Percentiles rank a stretch among this genome's conserved stretches.
Conservation (phyloP, 2,888 invertebrate genomes). For the Perizoma affinitatum region DNA sequence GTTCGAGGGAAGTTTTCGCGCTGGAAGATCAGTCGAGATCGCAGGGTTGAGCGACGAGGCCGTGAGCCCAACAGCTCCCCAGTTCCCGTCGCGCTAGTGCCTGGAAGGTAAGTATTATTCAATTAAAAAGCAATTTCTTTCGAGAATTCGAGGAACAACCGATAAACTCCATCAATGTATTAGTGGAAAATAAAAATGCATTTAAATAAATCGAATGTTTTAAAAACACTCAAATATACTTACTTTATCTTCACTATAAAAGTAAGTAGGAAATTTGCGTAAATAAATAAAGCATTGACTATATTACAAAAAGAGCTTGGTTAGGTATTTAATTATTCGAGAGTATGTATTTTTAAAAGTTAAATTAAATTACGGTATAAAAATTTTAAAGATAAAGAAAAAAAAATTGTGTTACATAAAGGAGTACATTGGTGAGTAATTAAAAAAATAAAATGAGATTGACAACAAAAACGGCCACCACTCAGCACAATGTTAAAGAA, state of each 20-base stretch:
- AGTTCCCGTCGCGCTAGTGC: slow-evolving; percentile 58
- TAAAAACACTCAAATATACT: slow-evolving; percentile 14
- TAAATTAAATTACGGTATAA: neutral
- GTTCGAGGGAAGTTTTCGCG: slow-evolving; percentile 80
- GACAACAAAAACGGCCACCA: no score
- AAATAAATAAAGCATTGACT: slow-evolving; percentile 19
- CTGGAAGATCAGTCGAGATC: slow-evolving; percentile 77
- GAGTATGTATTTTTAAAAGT: neutral
- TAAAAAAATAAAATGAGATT: no score
- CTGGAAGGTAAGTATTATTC: slow-evolving; percentile 80
- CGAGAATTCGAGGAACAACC: slow-evolving; percentile 55
- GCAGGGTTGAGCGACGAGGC: slow-evolving; percentile 70
- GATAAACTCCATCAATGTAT: slow-evolving; percentile 45
- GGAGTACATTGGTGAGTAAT: no score
- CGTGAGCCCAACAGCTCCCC: slow-evolving; percentile 63
- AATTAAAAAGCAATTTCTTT: slow-evolving; percentile 82
- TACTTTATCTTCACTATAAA: slow-evolving; percentile 20
- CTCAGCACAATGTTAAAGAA: no score
- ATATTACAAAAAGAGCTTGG: slow-evolving; percentile 2
- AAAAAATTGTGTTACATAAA: no score
- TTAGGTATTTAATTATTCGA: slow-evolving; percentile 6
- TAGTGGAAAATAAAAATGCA: slow-evolving; percentile 21
- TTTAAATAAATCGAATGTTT: slow-evolving; percentile 15
- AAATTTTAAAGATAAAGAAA: no score
- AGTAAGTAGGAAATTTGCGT: slow-evolving; percentile 13